A percentile compares a stretch with the other conserved stretches of the same genome.
phyloP scores from a whole-genome alignment of 1,140 invertebrate species.

The Drosophila mauritiana region DNA sequence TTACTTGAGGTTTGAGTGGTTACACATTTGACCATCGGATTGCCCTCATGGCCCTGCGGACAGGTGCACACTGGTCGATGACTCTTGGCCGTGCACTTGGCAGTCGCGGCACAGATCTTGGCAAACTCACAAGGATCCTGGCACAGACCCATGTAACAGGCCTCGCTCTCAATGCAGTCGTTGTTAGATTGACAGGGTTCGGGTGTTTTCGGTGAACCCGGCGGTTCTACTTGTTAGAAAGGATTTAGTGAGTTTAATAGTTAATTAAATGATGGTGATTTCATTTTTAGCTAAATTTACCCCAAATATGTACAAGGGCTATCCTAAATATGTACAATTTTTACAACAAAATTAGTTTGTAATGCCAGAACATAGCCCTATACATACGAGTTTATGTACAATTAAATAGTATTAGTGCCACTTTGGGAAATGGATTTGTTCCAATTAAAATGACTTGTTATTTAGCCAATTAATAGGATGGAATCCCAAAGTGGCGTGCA shows the following conservation, averaged over 20 bases:
- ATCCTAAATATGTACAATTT: slow-evolving; percentile 49
- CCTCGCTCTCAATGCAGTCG: slow-evolving; percentile 90
- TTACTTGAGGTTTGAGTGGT: slow-evolving; percentile 89
- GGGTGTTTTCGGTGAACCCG: slow-evolving; percentile 88
- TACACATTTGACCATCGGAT: slow-evolving; percentile 90
- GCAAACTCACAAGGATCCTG: slow-evolving; percentile 91
- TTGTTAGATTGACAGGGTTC: slow-evolving; percentile 90
- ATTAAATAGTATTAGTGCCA: slow-evolving; percentile 35
- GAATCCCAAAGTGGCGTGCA: slow-evolving; percentile 51
- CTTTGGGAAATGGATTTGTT: slow-evolving; percentile 50
- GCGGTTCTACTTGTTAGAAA: slow-evolving; percentile 87
- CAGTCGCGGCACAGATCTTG: slow-evolving; percentile 89
- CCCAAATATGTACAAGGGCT: slow-evolving; percentile 54
- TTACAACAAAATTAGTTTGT: slow-evolving; percentile 39
- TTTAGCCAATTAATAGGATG: background rate
- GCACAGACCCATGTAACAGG: slow-evolving; percentile 90
- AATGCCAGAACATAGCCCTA: slow-evolving; percentile 42
- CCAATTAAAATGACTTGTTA: background rate
- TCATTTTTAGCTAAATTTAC: background rate
- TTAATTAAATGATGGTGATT: slow-evolving; percentile 15
- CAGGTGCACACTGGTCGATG: slow-evolving; percentile 92
- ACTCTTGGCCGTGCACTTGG: slow-evolving; percentile 90
- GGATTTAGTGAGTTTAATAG: slow-evolving; percentile 46
- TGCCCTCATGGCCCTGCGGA: slow-evolving; percentile 90
- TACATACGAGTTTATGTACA: slow-evolving; percentile 71